phyloP scores from a whole-genome alignment of 2,113 vertebrate species.

The Oceanites oceanicus region DNA sequence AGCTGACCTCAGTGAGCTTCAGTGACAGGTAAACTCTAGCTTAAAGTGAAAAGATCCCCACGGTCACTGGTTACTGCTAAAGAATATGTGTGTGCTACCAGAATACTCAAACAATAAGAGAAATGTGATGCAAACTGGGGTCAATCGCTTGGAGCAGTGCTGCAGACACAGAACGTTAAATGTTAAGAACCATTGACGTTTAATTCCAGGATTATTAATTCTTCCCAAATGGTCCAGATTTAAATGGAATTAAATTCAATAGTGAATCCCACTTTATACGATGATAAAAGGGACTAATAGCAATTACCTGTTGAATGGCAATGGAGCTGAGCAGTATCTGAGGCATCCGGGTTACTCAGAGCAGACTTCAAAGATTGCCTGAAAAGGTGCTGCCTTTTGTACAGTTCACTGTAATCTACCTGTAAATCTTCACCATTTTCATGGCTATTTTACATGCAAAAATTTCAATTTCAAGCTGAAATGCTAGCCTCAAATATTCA shows the following conservation, averaged over 20 bases:
- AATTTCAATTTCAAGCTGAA: neutral
- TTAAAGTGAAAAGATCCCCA: neutral
- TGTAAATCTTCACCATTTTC: neutral
- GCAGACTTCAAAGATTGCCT: neutral
- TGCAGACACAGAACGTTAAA: neutral
- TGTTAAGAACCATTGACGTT: neutral
- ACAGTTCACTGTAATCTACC: neutral
- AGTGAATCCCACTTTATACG: neutral
- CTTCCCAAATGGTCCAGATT: neutral
- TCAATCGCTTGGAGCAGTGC: neutral
- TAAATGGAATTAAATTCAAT: neutral
- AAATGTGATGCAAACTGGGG: neutral
- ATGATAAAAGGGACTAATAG: neutral
- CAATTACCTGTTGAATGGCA: neutral
- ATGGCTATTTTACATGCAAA: neutral
- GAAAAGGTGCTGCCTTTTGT: neutral
- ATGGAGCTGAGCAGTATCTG: neutral
- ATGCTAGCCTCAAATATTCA: neutral
- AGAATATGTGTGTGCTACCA: neutral
- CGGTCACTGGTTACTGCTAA: neutral
- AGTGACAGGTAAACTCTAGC: neutral
- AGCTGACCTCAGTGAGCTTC: neutral
- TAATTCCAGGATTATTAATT: neutral
- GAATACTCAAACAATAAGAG: neutral
- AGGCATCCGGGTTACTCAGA: neutral